Base-by-base conservation (phyloP, 2,888 invertebrate genomes). In the Odontocerum albicorne region DNA sequence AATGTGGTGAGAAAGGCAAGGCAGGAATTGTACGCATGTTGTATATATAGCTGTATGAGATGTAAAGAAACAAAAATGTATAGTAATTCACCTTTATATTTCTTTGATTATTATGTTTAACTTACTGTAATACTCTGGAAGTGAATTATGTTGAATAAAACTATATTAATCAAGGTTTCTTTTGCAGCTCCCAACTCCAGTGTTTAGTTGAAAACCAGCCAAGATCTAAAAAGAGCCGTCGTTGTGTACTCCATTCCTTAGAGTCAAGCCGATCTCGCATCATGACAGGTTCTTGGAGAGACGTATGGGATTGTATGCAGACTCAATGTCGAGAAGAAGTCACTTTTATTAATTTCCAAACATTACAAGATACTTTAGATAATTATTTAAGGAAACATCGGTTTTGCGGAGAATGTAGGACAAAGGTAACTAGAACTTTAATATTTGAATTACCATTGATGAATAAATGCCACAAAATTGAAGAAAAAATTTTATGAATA, bases 391-490 rank as follows among this genome's bases (percentile, higher is more conserved):
- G 90, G 64, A 96, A 96, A 75, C 95, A 96, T 71, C 85, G 93
- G 76, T 96, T 96, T 73, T 96, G 96, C 69, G 86, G 88, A 2
- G 96, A 96, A 69, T 96, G 96, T 70, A 88, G 93, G 64, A 90
- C 92, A 62, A 96, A 95, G 81, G 94, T 96, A 59, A 33, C 7
- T 15, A 13, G n/a, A n/a, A n/a, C n/a, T n/a, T n/a, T n/a, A n/a
- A n/a, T n/a, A n/a, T n/a, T n/a, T n/a, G n/a, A n/a, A n/a, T n/a
- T n/a, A n/a, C n/a, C n/a, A n/a, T n/a, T n/a, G n/a, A n/a, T n/a
- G n/a, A n/a, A n/a, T n/a, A n/a, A n/a, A n/a, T n/a, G n/a, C n/a
- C n/a, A n/a, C n/a, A n/a, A n/a, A n/a, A n/a, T n/a, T n/a, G n/a
- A n/a, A n/a, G n/a, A n/a, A n/a, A n/a, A n/a, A n/a, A n/a, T n/a